Evolutionary conservation across 2,113 vertebrate species (phyloP).

Genomic region (Glaucidium brasilianum): DNA sequence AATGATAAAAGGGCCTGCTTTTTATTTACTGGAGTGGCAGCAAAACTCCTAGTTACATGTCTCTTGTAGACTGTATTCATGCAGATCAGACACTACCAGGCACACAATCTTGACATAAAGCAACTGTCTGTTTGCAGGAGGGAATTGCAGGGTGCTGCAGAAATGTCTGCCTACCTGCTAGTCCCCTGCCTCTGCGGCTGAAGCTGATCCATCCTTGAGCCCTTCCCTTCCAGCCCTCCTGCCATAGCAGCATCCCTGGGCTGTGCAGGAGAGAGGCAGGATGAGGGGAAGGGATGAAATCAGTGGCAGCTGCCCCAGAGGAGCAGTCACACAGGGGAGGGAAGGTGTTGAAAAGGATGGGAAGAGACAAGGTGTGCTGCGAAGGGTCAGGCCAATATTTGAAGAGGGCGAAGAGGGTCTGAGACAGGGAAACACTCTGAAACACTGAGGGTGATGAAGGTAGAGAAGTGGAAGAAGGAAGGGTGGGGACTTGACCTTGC

Average conservation of each 20-base stretch:
- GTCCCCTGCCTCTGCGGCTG: background rate
- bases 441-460: background rate
- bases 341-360: background rate
- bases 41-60: background rate
- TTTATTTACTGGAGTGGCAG: constrained; percentile 9
- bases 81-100: background rate
- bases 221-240: background rate
- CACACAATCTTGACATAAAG: background rate
- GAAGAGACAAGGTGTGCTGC: background rate
- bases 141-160: background rate
- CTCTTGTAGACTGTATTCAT: background rate
- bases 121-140: background rate
- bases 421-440: background rate
- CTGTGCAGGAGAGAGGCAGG: background rate
- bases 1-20: background rate
- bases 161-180: background rate
- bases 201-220: background rate
- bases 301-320: accelerated
- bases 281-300: background rate
- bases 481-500: background rate
- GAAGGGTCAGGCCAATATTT: accelerated
- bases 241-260: background rate
- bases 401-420: background rate
- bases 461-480: background rate
- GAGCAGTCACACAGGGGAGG: background rate